Evolutionary conservation across 2,113 vertebrate species (phyloP).

Genomic region (Tragulus kanchil): DNA sequence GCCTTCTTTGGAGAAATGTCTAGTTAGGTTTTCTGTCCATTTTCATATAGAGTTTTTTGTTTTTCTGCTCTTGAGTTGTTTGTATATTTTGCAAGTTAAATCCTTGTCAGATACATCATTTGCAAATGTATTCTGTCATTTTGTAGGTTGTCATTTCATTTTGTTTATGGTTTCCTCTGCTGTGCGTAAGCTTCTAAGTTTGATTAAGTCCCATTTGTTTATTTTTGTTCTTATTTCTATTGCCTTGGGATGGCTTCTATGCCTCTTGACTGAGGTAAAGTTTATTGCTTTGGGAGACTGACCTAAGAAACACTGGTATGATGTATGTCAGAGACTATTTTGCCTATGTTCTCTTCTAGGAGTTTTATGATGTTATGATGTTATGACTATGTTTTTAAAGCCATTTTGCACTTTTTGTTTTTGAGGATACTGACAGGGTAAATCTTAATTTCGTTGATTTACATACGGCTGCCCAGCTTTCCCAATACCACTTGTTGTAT

Average conservation of each 20-base stretch:
- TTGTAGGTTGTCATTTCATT: not conserved
- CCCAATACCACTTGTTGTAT: not conserved
- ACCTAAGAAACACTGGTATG: not conserved
- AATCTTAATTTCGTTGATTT: not conserved
- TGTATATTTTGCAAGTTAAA: not conserved
- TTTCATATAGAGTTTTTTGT: not conserved
- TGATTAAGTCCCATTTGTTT: not conserved
- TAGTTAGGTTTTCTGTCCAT: not conserved
- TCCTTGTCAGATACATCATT: not conserved
- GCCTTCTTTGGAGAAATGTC: not conserved
- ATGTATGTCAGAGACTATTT: not conserved
- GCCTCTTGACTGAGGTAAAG: not conserved
- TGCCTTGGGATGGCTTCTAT: not conserved
- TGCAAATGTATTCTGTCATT: not conserved
- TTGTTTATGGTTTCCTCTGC: not conserved
- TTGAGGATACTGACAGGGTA: not conserved
- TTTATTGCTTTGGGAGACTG: not conserved
- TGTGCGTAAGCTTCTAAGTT: not conserved
- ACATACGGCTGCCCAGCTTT: not conserved
- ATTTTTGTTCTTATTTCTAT: not conserved
- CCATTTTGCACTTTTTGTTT: not conserved
- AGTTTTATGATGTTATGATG: not conserved
- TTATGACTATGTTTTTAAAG: not conserved
- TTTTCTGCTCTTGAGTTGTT: not conserved
- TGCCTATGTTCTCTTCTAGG: not conserved